Evolutionary conservation across 2,113 vertebrate genomes (phyloP).

Genomic region (Peromyscus leucopus): DNA sequence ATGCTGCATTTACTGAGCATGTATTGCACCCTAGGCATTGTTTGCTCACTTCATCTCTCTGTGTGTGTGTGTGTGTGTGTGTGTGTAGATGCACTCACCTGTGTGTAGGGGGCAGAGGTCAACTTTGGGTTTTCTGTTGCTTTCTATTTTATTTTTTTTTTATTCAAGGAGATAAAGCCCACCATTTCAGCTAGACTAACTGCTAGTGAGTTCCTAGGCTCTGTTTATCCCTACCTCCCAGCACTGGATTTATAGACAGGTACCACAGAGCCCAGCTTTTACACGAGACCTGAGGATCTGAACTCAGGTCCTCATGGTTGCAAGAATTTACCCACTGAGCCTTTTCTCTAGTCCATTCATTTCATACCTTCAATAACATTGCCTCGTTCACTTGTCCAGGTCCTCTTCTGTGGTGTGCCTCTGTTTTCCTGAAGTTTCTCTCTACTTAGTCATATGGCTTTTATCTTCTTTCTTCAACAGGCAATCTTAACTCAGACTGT

Average conservation of each 20-base stretch:
- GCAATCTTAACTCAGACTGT: not conserved
- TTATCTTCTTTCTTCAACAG: not conserved
- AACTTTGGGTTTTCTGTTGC: not conserved
- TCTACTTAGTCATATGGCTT: not conserved
- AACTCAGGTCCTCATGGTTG: not conserved
- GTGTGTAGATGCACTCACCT: not conserved
- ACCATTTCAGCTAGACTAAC: not conserved
- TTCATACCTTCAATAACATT: not conserved
- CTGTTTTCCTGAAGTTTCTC: slow-evolving; percentile 1
- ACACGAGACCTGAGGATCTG: not conserved
- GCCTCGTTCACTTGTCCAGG: not conserved
- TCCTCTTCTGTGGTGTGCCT: not conserved
- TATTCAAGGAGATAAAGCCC: not conserved
- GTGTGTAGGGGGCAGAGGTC: not conserved
- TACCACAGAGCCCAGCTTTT: not conserved
- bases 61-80: not conserved
- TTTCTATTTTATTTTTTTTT: not conserved
- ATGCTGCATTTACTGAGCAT: not conserved
- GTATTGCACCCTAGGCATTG: fast-evolving
- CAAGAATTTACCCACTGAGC: not conserved
- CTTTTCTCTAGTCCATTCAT: too few relatives aligned
- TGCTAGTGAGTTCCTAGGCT: not conserved
- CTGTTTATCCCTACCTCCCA: not conserved
- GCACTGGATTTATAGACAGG: not conserved
- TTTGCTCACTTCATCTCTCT: not conserved